Percentiles rank a stretch among this genome's conserved stretches.
These are phyloP conservation scores for Falco novaeseelandiae DNA, from an alignment of 2,797 vertebrate species.

Conservation along the genomic window DNA sequence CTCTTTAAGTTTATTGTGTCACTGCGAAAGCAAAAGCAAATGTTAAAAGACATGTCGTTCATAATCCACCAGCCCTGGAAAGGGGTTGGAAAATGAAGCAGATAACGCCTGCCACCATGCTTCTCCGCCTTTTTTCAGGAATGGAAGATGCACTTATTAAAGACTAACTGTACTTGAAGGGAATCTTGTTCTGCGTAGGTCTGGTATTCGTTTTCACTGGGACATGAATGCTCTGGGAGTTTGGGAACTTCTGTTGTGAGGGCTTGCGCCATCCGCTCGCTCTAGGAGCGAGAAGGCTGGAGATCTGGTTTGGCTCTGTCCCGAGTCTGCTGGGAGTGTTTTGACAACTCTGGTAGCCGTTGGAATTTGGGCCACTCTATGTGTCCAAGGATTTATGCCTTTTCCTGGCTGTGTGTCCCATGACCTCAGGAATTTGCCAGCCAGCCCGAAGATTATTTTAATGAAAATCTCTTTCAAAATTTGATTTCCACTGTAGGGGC, in stretches of 20 bases:
- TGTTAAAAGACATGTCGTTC: background rate
- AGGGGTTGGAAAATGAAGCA: background rate
- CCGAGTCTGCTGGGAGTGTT: background rate
- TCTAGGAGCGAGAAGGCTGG: background rate
- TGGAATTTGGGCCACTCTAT: background rate
- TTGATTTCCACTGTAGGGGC: background rate
- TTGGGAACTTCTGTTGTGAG: background rate
- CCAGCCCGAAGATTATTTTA: background rate
- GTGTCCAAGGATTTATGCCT: slow-evolving; percentile 26
- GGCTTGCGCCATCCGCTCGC: background rate
- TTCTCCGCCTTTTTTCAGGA: background rate
- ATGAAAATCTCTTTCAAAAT: background rate
- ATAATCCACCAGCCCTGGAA: background rate
- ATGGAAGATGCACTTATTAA: background rate
- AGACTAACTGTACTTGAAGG: background rate
- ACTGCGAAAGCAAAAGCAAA: background rate
- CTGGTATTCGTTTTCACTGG: background rate
- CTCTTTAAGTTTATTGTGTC: background rate
- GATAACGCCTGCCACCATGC: background rate
- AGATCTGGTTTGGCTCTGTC: background rate
- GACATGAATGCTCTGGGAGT: background rate
- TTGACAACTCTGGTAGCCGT: background rate
- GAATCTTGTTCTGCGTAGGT: background rate
- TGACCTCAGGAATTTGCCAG: slow-evolving; percentile 12
- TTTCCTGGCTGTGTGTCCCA: slow-evolving; percentile 8